Conservation (phyloP, 1,140 invertebrate genomes). For the Sycophila sp. region DNA sequence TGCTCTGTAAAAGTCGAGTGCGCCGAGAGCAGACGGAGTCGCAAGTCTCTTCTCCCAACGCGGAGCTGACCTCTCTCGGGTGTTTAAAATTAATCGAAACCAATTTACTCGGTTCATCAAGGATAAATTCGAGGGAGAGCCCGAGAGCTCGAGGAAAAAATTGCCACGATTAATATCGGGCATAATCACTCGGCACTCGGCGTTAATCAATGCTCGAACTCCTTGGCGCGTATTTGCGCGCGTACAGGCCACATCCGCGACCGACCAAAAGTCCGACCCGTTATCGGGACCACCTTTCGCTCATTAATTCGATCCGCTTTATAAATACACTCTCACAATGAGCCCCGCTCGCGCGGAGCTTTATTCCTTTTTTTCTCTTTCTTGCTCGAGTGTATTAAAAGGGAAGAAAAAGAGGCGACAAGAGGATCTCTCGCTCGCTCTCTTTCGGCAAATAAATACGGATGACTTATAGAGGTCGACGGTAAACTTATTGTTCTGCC, state of each 20-base stretch:
- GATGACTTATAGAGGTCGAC: slow-evolving; percentile 41
- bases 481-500: slow-evolving; percentile 39
- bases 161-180: slow-evolving; percentile 35
- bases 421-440: too few species aligned
- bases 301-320: slow-evolving; percentile 35
- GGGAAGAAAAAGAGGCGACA: slow-evolving; percentile 32
- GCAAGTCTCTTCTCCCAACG: background rate
- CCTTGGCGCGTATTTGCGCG: slow-evolving; percentile 1
- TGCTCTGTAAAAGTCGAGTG: background rate
- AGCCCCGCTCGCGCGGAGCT: too few species aligned
- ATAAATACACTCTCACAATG: slow-evolving; percentile 34
- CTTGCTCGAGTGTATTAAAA: too few species aligned
- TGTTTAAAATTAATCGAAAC: slow-evolving; percentile 38
- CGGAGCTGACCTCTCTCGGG: slow-evolving; percentile 25
- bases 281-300: too few species aligned
- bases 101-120: slow-evolving; percentile 34
- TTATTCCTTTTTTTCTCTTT: too few species aligned
- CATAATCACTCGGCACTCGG: slow-evolving; percentile 22
- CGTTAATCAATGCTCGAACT: slow-evolving; percentile 34
- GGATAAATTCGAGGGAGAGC: slow-evolving; percentile 17
- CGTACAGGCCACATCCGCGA: slow-evolving; percentile 8
- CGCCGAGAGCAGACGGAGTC: background rate
- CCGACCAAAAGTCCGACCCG: background rate
- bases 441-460: slow-evolving; percentile 40
- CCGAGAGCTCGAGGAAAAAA: slow-evolving; percentile 28